Evolutionary conservation across 2,113 vertebrate genomes (phyloP).

Genomic region (Sialia sialis): DNA sequence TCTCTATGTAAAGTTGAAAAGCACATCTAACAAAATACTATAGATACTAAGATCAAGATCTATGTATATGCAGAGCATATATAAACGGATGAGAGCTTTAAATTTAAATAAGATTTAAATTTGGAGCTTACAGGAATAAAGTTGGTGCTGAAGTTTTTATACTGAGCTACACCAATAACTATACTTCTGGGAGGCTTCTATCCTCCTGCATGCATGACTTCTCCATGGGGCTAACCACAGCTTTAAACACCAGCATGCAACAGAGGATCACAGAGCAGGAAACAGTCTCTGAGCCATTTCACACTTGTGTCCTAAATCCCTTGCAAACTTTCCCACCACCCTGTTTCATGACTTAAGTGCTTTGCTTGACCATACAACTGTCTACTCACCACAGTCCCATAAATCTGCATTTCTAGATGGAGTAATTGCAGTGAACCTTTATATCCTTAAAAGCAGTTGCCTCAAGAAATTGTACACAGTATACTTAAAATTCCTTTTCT

Average conservation of each 20-base stretch:
- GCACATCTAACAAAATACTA: not conserved
- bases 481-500: not conserved
- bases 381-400: not conserved
- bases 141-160: not conserved
- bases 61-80: not conserved
- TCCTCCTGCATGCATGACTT: not conserved
- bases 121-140: not conserved
- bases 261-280: not conserved
- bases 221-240: not conserved
- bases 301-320: not conserved
- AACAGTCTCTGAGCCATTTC: not conserved
- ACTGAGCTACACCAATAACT: not conserved
- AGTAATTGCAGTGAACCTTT: not conserved
- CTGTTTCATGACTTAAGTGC: not conserved
- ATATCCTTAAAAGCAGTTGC: not conserved
- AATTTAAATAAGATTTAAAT: not conserved
- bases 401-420: not conserved
- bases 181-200: not conserved
- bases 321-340: not conserved
- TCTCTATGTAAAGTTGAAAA: not conserved
- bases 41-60: not conserved
- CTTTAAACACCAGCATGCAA: not conserved
- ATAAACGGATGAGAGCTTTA: not conserved
- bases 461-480: not conserved
- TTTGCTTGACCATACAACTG: not conserved